Conservation (phyloP, 2,888 invertebrate genomes). For the Synanthedon myopaeformis region DNA sequence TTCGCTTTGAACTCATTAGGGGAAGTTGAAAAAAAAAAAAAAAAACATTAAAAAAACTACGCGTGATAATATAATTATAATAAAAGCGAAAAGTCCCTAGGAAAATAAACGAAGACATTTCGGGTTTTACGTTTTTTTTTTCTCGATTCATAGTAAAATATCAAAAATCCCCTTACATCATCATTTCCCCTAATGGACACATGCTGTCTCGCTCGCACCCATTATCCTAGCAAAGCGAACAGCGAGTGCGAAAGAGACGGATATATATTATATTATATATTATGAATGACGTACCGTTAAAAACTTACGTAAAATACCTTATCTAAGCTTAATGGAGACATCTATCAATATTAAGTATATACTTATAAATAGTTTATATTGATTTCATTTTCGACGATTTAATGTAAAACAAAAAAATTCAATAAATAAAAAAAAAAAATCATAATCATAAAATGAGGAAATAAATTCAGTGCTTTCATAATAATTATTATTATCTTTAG, state of each 20-base stretch:
- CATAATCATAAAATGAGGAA: background rate
- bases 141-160: slow-evolving; percentile 66
- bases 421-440: background rate
- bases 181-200: slow-evolving; percentile 62
- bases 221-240: slow-evolving; percentile 9
- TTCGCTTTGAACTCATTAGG: slow-evolving; percentile 33
- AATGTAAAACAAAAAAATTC: background rate
- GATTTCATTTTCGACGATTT: slow-evolving; percentile 20
- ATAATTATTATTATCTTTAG: too few relatives aligned
- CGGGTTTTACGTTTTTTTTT: slow-evolving; percentile 59
- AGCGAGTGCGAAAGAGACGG: slow-evolving; percentile 28
- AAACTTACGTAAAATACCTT: slow-evolving; percentile 57
- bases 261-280: slow-evolving; percentile 16
- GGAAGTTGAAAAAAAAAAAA: slow-evolving; percentile 24
- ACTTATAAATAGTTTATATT: slow-evolving; percentile 55
- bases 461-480: slow-evolving; percentile 6
- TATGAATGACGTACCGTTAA: slow-evolving; percentile 54
- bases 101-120: slow-evolving; percentile 46
- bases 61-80: slow-evolving; percentile 46
- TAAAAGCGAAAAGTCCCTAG: slow-evolving; percentile 42
- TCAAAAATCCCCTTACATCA: slow-evolving; percentile 61
- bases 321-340: slow-evolving; percentile 57
- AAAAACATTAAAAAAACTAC: background rate
- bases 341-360: slow-evolving; percentile 64
- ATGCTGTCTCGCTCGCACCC: slow-evolving; percentile 28